Percentiles rank a stretch among this genome's conserved stretches.
These are phyloP conservation scores for Triplophysa dalaica DNA, from an alignment of 2,113 vertebrate species.

Conservation along the genomic window DNA sequence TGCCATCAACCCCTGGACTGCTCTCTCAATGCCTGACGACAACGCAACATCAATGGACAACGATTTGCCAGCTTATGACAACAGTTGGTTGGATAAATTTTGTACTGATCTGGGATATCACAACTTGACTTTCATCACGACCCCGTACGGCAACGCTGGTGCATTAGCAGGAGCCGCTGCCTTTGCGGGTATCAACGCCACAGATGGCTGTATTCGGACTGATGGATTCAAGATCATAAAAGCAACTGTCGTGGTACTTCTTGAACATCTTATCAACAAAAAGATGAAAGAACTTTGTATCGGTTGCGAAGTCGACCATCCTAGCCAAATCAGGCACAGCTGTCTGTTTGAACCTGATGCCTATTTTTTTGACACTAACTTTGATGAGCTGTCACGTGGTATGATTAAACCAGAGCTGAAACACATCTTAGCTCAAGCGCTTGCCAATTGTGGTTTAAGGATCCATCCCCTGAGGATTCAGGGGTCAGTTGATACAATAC, in stretches of 20 bases:
- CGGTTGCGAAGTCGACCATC: not conserved
- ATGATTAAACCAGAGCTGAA: not conserved
- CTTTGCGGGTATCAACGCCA: not conserved
- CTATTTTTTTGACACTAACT: slow-evolving; percentile 20
- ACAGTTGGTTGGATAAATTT: too few species aligned
- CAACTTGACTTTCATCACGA: too few species aligned
- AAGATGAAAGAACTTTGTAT: not conserved
- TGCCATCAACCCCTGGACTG: too few species aligned
- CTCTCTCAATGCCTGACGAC: too few species aligned
- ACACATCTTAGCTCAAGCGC: not conserved
- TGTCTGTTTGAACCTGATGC: slow-evolving; percentile 2
- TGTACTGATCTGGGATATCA: too few species aligned
- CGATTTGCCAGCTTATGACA: too few species aligned
- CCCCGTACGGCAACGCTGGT: not conserved
- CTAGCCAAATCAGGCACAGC: not conserved
- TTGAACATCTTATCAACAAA: slow-evolving; percentile 7
- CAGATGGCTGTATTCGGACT: not conserved
- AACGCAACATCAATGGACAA: too few species aligned
- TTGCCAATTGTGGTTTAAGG: not conserved
- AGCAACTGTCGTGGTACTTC: not conserved
- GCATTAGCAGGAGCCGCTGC: not conserved
- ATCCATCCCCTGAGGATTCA: not conserved
- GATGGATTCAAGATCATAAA: not conserved
- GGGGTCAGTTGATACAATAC: not conserved
- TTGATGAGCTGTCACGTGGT: not conserved